phyloP scores from a whole-genome alignment of 2,113 vertebrate genomes.

The Hypanus sabinus region DNA sequence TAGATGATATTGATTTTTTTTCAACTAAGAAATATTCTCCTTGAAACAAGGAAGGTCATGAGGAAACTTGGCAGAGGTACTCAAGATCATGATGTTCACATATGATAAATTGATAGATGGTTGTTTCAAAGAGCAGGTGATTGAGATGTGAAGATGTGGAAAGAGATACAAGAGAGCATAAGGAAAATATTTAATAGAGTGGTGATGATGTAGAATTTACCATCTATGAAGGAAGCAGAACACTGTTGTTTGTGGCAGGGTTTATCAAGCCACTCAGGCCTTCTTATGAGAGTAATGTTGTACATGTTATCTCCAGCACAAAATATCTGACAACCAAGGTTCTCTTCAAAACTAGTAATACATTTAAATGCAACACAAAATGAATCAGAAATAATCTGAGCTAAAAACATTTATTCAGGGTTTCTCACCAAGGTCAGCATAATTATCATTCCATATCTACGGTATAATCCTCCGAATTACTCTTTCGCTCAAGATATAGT shows the following conservation, averaged over 20 bases:
- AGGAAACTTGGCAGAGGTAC: too few species aligned
- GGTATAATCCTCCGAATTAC: neutral
- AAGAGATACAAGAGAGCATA: too few species aligned
- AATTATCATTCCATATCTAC: neutral
- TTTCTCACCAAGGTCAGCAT: neutral
- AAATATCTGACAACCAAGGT: conserved; percentile 6
- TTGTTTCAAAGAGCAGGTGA: too few species aligned
- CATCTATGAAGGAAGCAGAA: too few species aligned
- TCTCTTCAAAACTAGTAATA: neutral
- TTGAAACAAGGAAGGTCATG: too few species aligned
- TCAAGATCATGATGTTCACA: too few species aligned
- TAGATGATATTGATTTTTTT: neutral
- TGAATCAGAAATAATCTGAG: neutral
- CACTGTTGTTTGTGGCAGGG: too few species aligned
- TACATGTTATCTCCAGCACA: neutral
- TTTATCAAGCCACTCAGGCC: neutral
- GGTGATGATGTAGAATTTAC: too few species aligned
- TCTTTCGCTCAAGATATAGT: neutral
- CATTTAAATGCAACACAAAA: neutral
- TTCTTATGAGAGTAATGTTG: neutral
- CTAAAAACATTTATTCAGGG: neutral
- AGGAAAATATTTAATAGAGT: too few species aligned
- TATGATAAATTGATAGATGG: too few species aligned
- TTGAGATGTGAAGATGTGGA: too few species aligned
- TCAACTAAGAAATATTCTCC: neutral